Base-by-base conservation (phyloP, 2,113 vertebrate species). In the Plectropomus leopardus region DNA sequence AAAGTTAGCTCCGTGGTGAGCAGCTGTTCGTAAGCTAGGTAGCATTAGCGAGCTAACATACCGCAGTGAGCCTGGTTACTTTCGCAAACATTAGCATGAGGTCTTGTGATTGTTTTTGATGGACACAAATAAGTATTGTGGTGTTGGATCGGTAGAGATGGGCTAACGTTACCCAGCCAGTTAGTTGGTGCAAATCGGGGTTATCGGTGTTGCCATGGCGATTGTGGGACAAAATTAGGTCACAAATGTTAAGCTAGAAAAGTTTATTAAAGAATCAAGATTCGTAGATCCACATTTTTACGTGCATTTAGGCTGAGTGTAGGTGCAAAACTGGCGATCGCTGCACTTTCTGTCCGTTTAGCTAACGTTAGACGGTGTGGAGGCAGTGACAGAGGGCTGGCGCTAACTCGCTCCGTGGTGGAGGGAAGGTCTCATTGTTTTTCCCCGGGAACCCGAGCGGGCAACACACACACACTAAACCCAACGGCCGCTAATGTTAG, bases 371-470 rank as follows among this genome's bases (percentile, higher is more conserved):
- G 42, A 19, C 13, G 3, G 1, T 32, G 67, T 36, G 36, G 36
- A 1, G 26, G 9, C 7, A 24, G 68, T 4, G 57, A 23, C 16
- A 10, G n/a, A 32, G 9, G 59, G 51, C 36, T 70, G 42, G 67
- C 59, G 72, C 47, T 76, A 84, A 71, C 47, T 60, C 5, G 58
- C 30, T 73, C 57, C 44, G 36, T 34, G 40, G 59, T 47, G 79
- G 64, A 76, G 68, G 55, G 42, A 69, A 72, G 1, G 24, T 7
- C 23, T 68, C 34, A 55, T 75, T 86, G 72, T 76, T 50, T 73
- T 87, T 63, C n/a, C 82, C 90, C 90, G 89, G 88, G 88, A 85
- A 79, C 17, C 60, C 40, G 59, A 91, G 90, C 84, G 91, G 88
- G 83, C 80, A 80, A 81, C 51, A 54, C 26, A 58, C 21, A 54